phyloP scores from a whole-genome alignment of 2,797 vertebrate species.

The Halcyon chelicuti region DNA sequence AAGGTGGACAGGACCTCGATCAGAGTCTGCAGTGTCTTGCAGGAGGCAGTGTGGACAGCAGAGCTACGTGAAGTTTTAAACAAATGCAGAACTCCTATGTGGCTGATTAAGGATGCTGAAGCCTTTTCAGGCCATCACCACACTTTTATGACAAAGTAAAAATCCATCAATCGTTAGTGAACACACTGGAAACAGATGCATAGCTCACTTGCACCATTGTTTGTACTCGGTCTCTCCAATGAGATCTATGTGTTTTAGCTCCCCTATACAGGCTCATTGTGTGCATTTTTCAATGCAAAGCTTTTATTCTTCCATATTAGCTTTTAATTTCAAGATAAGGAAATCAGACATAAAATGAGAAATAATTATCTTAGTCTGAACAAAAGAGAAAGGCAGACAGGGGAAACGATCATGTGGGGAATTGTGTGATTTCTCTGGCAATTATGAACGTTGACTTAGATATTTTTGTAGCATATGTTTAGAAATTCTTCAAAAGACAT shows the following conservation, averaged over 20 bases:
- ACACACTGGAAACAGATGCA: background rate
- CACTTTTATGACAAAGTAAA: background rate
- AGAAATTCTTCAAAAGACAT: background rate
- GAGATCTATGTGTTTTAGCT: background rate
- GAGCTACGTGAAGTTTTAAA: background rate
- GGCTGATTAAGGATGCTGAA: background rate
- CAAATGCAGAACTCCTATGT: background rate
- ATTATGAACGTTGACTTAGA: background rate
- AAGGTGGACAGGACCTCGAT: background rate
- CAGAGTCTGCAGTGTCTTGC: background rate
- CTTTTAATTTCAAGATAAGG: constrained; percentile 1
- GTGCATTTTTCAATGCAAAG: background rate
- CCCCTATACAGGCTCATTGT: background rate
- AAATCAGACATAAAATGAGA: background rate
- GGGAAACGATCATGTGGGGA: background rate
- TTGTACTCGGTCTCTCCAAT: background rate
- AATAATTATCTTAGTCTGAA: background rate
- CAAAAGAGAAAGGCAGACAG: background rate
- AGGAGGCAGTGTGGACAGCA: background rate
- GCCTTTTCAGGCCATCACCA: background rate
- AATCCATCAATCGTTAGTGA: background rate
- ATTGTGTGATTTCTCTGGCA: background rate
- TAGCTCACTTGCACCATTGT: background rate
- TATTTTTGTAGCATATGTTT: background rate
- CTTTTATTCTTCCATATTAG: background rate